These are phyloP conservation scores for Polyergus mexicanus DNA, from an alignment of 1,140 invertebrate species.

Conservation along the genomic window DNA sequence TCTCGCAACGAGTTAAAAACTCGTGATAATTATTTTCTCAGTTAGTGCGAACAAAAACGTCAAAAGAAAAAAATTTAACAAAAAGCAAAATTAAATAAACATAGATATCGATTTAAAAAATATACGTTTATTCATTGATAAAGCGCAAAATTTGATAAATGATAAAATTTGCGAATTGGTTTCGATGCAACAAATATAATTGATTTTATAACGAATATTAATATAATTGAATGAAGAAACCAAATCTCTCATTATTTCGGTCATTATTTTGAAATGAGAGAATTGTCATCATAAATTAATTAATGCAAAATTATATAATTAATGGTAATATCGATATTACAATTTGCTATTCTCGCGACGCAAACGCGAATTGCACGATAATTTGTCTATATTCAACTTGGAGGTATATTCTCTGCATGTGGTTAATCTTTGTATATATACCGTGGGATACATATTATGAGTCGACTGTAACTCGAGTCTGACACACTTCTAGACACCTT, in stretches of 20 bases:
- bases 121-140: background rate
- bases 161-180: background rate
- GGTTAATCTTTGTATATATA: conserved; percentile 65
- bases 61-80: conserved; percentile 5
- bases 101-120: background rate
- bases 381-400: conserved; percentile 32
- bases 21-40: conserved; percentile 39
- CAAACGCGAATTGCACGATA: conserved; percentile 1
- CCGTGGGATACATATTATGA: conserved; percentile 57
- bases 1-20: conserved; percentile 19
- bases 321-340: background rate
- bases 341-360: background rate
- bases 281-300: background rate
- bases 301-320: background rate
- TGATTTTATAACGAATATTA: conserved; percentile 1
- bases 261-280: background rate
- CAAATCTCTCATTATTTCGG: background rate
- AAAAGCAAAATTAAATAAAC: conserved; percentile 37
- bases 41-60: conserved; percentile 8
- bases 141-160: background rate
- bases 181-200: conserved; percentile 13
- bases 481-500: conserved; percentile 48
- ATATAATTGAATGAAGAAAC: background rate
- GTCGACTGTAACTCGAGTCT: conserved; percentile 48
- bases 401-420: conserved; percentile 65